Base-by-base conservation (phyloP, 2,888 invertebrate genomes). In the Mythimna pallens region DNA sequence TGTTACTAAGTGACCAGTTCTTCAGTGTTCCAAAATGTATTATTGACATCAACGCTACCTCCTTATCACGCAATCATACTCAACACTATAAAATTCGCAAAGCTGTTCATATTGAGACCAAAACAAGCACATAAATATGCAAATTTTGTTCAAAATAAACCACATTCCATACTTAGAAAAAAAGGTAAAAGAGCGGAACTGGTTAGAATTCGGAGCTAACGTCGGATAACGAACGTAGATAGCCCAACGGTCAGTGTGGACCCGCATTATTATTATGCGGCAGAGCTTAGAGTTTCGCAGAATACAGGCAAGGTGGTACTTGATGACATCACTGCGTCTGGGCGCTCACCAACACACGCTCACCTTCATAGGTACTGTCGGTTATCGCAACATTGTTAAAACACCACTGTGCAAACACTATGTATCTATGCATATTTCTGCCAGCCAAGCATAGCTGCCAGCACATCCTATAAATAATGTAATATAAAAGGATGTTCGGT, bases 241-340 rank as follows among this genome's bases (percentile, higher is more conserved):
- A 92, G 90, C 89, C 83, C 85, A 90, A 87, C 89, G 89, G 90
- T 85, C 86, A 81, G 84, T 78, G 87, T 87, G 85, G 92, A 94
- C 84, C 87, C 85, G 92, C 93, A 94, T 94, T 94, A 93, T 93
- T 95, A 95, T 93, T 95, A 95, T 92, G 89, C 86, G 88, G 89
- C 86, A 86, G 90, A 90, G 91, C 89, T 94, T 89, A 92, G 92
- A 90, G 78, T 72, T 95, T 95, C 95, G 93, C 92, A 92, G 95
- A 96, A 95, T n/a, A 61, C 40, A 88, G 89, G 87, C 87, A 89
- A 93, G 93, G 92, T 92, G 87, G 90, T 91, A 89, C 70, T 80
- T 81, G 94, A 94, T 95, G 95, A 95, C 94, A 94, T 95, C 95
- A 95, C 89, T 87, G 86, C 87, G 82, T 87, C 85, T 88, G 77